Conservation (phyloP, 2,113 vertebrate genomes). For the Nothoprocta pentlandii region DNA sequence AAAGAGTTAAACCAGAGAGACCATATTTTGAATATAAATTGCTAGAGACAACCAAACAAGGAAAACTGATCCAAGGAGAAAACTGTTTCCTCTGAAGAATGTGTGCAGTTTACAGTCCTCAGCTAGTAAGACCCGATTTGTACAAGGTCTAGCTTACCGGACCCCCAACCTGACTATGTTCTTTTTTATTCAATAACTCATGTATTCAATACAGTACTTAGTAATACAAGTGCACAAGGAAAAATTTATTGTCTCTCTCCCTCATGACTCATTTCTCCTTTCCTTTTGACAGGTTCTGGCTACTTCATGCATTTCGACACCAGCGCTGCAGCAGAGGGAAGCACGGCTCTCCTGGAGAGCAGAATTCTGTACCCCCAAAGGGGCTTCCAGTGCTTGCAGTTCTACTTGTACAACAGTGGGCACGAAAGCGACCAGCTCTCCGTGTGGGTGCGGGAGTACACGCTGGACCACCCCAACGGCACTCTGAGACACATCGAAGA, state of each 20-base stretch:
- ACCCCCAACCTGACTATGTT: background rate
- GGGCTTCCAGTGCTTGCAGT: slow-evolving; percentile 90
- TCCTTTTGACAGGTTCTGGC: slow-evolving; percentile 81
- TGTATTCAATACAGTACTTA: background rate
- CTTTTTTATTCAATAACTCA: background rate
- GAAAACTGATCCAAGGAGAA: background rate
- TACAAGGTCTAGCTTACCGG: background rate
- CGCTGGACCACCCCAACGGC: slow-evolving; percentile 66
- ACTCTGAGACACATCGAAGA: slow-evolving; percentile 76
- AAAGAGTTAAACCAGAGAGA: background rate
- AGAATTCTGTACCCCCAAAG: slow-evolving; percentile 88
- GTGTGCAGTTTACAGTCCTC: background rate
- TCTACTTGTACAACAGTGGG: slow-evolving; percentile 89
- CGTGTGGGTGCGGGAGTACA: slow-evolving; percentile 85
- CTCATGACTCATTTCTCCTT: background rate
- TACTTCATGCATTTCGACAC: slow-evolving; percentile 93
- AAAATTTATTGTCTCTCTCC: background rate
- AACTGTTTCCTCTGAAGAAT: background rate
- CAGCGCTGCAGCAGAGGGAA: slow-evolving; percentile 48
- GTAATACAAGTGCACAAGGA: background rate
- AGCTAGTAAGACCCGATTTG: background rate
- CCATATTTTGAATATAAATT: background rate
- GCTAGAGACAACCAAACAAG: background rate
- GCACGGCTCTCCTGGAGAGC: slow-evolving; percentile 84
- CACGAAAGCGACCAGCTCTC: slow-evolving; percentile 74